A percentile compares a stretch with the other conserved stretches of the same genome.
These are phyloP conservation scores for Andrena bucephala DNA, from an alignment of 2,888 invertebrate species.

Conservation along the genomic window DNA sequence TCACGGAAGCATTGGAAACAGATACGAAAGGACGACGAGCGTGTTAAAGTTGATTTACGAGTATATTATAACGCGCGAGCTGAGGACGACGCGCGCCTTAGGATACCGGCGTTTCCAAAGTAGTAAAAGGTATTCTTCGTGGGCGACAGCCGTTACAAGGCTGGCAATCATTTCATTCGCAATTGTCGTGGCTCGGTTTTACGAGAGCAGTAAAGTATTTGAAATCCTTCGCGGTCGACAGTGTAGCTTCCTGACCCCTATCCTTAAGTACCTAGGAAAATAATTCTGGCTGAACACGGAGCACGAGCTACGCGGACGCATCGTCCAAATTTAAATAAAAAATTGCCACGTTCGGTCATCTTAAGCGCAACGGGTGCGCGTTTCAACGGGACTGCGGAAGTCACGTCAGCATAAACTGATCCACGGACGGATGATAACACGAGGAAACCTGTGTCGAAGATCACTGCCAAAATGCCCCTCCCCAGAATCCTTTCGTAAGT, in stretches of 20 bases:
- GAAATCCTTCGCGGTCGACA: background rate
- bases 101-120: background rate
- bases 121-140: constrained; percentile 3
- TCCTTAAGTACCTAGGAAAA: background rate
- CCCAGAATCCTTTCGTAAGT: constrained; percentile 28
- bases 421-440: background rate
- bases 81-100: background rate
- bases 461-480: constrained; percentile 78
- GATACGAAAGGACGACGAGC: background rate
- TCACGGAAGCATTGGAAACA: background rate
- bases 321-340: background rate
- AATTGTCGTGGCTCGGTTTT: background rate
- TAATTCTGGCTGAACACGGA: background rate
- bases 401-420: background rate
- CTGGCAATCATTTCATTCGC: background rate
- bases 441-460: constrained; percentile 54
- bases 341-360: constrained; percentile 2
- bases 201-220: background rate
- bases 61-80: background rate
- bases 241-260: background rate
- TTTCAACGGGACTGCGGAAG: background rate
- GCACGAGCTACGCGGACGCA: background rate
- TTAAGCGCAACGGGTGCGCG: constrained; percentile 10
- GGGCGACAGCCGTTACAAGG: background rate
- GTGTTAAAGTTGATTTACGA: background rate